Percentiles rank a stretch among this genome's conserved stretches.
phyloP scores from a whole-genome alignment of 2,888 invertebrate genomes.

The Gymnocheta viridis region DNA sequence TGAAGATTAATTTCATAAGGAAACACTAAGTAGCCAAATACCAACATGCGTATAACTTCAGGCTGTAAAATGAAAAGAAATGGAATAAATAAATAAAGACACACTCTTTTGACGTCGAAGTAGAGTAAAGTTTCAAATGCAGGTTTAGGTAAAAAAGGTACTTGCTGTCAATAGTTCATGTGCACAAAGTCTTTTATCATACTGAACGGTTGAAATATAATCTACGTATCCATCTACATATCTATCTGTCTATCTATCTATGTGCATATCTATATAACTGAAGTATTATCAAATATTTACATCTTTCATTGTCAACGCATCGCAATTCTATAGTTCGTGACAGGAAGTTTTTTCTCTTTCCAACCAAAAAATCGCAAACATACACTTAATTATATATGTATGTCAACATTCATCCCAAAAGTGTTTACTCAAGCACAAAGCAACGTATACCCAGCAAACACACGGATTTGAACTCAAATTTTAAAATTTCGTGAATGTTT shows the following conservation, averaged over 20 bases:
- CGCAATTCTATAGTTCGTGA: slow-evolving; percentile 39
- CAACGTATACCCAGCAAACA: neutral
- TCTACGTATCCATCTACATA: neutral
- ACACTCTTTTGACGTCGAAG: neutral
- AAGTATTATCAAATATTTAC: slow-evolving; percentile 43
- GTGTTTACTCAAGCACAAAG: slow-evolving; percentile 36
- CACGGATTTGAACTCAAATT: neutral
- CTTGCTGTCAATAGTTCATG: slow-evolving; percentile 12
- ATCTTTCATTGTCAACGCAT: slow-evolving; percentile 51
- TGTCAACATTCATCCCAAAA: slow-evolving; percentile 41
- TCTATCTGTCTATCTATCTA: neutral
- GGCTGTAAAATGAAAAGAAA: neutral
- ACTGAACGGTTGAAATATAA: slow-evolving; percentile 2
- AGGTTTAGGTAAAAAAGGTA: neutral
- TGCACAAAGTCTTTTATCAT: slow-evolving; percentile 10
- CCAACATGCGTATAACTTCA: neutral
- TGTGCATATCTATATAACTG: neutral
- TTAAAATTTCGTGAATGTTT: neutral
- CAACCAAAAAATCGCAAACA: slow-evolving; percentile 7
- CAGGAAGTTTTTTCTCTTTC: slow-evolving; percentile 44
- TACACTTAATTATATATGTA: slow-evolving; percentile 43
- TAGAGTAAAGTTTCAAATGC: neutral
- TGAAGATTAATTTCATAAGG: neutral
- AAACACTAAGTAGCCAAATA: neutral
- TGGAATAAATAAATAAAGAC: neutral